Base-by-base conservation (phyloP, 2,888 invertebrate genomes). In the Globia sparganii region DNA sequence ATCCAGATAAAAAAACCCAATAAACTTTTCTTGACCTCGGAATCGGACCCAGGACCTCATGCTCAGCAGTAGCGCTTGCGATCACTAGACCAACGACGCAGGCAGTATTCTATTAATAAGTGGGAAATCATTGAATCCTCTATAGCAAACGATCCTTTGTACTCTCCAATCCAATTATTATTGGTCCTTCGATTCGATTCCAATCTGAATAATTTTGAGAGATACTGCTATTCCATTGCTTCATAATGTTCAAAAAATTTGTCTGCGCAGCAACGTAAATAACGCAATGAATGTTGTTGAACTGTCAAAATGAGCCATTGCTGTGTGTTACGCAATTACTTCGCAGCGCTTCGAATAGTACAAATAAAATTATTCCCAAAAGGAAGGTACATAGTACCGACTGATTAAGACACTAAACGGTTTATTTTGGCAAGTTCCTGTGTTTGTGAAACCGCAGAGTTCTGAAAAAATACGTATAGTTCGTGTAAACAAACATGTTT, bases 391-490 rank as follows among this genome's bases (percentile, higher is more conserved):
- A 53, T n/a, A 4, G 28, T 31, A 62, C 28, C 13, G 13, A 25
- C 15, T 75, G 18, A 56, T 40, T 75, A 28, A 28, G 9, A 81
- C 18, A 56, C 46, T 40, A 80, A 53, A 53, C 13, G 70, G 53
- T 76, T 56, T 83, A 67, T 73, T 72, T 83, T 83, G 72, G 72
- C 86, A 67, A 49, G 37, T 68, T 62, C 31, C 34, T 40, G 67
- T 58, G 34, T 79, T 65, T 65, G 40, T 34, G 25, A 46, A 56
- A 25, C 59, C 28, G 25, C 31, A 15, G 40, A 25, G n/a, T 53
- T 66, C 61, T 56, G 4, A 64, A 66, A 59, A 81, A 61, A 65
- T 43, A 64, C 58, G n/a, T 8, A 34, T 40, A 78, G 49, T 72
- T 68, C 25, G 58, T 34, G 56, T 85, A 77, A 70, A 78, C 25